Evolutionary conservation across 2,888 invertebrate species (phyloP).

Genomic region (Eurytoma adleriae): DNA sequence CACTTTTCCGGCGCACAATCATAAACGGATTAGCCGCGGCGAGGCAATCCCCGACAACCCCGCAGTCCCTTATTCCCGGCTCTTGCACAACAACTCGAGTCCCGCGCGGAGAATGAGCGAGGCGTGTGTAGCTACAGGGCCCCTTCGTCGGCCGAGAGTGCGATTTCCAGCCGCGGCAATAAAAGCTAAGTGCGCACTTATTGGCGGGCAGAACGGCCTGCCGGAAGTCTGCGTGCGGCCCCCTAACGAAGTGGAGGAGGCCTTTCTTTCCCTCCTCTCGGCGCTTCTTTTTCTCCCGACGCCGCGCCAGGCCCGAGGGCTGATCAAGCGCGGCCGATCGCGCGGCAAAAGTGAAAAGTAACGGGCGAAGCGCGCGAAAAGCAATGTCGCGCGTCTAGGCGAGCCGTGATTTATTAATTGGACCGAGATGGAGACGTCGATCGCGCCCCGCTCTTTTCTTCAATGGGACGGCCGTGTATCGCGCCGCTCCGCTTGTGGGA

Average conservation of each 20-base stretch:
- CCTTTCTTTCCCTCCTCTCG: neutral
- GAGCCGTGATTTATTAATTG: slow-evolving; percentile 48
- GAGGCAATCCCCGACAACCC: too few relatives aligned
- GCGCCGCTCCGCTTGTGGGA: neutral
- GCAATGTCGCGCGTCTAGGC: neutral
- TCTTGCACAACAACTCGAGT: too few relatives aligned
- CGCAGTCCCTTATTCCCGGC: too few relatives aligned
- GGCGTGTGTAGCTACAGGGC: too few relatives aligned
- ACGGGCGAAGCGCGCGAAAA: neutral
- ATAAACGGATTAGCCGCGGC: too few relatives aligned
- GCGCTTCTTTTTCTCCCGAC: neutral
- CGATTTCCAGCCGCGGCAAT: slow-evolving; percentile 46
- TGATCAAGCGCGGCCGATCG: neutral
- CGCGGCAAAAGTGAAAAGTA: neutral
- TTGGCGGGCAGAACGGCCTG: slow-evolving; percentile 32
- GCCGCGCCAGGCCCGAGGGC: neutral
- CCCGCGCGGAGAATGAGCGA: too few relatives aligned
- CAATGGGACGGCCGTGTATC: too few relatives aligned
- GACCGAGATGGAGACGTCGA: slow-evolving; percentile 13
- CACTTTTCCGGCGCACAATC: too few relatives aligned
- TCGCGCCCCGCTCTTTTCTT: neutral
- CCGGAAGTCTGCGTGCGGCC: slow-evolving; percentile 43
- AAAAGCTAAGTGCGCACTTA: slow-evolving; percentile 53
- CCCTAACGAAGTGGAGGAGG: slow-evolving; percentile 31
- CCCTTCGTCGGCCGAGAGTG: neutral